Evolutionary conservation across 2,113 vertebrate genomes (phyloP).

Genomic region (Megalops atlanticus): DNA sequence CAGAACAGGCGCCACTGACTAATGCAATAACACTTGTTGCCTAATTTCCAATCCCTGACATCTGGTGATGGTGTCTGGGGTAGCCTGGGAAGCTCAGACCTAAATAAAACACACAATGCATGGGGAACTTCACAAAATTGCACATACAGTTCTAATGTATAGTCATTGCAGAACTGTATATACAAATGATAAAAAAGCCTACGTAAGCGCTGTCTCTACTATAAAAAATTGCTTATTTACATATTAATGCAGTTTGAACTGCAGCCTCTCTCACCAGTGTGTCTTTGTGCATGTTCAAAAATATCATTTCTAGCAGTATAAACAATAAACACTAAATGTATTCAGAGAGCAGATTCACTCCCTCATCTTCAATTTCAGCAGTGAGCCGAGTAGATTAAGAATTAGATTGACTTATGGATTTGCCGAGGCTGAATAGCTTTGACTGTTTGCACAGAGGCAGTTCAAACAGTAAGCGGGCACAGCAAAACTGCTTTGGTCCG

Average conservation of each 20-base stretch:
- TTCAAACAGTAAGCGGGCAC: constrained; percentile 21
- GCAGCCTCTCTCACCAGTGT: no score
- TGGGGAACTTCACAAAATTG: no score
- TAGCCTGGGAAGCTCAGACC: neutral
- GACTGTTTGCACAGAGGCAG: constrained; percentile 37
- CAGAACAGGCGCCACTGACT: no score
- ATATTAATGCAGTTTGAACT: no score
- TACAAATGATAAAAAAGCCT: neutral
- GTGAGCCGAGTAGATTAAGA: constrained; percentile 37
- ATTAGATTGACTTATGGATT: constrained; percentile 37
- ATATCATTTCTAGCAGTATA: neutral
- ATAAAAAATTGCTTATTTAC: no score
- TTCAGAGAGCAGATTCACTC: neutral
- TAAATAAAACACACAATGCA: neutral
- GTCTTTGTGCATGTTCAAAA: neutral
- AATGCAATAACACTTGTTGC: no score
- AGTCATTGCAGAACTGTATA: neutral
- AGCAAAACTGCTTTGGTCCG: neutral
- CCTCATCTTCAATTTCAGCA: neutral
- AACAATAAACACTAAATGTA: neutral
- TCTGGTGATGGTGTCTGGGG: neutral
- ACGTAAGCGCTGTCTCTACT: no score
- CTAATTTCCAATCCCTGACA: neutral
- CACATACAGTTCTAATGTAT: no score
- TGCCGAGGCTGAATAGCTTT: constrained; percentile 20